A percentile compares a stretch with the other conserved stretches of the same genome.
Conservation (phyloP, 30 jellyfish, hydroid and myxozoan genomes). For the Chrysaora quinquecirrha region DNA sequence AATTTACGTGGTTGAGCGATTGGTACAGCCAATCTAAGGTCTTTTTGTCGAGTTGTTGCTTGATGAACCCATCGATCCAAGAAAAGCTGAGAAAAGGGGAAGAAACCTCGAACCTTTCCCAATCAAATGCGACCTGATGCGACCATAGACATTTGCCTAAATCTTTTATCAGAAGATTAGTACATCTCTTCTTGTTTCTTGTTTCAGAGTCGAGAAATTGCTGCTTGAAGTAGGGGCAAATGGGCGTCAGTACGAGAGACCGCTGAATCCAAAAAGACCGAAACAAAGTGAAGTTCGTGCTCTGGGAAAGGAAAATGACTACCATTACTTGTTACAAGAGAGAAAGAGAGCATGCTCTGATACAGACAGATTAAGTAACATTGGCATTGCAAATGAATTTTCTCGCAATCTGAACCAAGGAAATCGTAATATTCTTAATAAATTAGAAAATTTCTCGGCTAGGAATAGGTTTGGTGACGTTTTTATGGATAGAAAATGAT, state of each 20-base stretch:
- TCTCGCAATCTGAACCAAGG: background rate
- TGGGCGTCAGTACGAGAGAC: constrained; percentile 22
- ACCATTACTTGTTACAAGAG: background rate
- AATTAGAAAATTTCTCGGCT: background rate
- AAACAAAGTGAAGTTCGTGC: constrained; percentile 63
- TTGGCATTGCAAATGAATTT: background rate
- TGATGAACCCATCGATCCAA: too few species aligned
- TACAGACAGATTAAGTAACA: background rate
- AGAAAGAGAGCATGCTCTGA: constrained; percentile 10
- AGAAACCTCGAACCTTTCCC: too few species aligned
- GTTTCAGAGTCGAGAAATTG: too few species aligned
- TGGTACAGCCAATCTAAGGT: too few species aligned
- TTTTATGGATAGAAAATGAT: background rate
- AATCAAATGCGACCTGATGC: too few species aligned
- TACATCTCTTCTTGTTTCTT: too few species aligned
- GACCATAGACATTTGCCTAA: too few species aligned
- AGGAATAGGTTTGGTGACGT: background rate
- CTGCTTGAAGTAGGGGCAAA: too few species aligned
- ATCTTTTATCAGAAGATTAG: too few species aligned
- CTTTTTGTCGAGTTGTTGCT: too few species aligned
- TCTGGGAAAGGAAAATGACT: constrained; percentile 53
- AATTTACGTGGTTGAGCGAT: too few species aligned
- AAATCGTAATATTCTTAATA: background rate
- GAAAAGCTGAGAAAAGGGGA: too few species aligned
- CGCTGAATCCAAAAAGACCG: constrained; percentile 44